phyloP scores from a whole-genome alignment of 2,113 vertebrate species.

The Cricetomys ansorgei region DNA sequence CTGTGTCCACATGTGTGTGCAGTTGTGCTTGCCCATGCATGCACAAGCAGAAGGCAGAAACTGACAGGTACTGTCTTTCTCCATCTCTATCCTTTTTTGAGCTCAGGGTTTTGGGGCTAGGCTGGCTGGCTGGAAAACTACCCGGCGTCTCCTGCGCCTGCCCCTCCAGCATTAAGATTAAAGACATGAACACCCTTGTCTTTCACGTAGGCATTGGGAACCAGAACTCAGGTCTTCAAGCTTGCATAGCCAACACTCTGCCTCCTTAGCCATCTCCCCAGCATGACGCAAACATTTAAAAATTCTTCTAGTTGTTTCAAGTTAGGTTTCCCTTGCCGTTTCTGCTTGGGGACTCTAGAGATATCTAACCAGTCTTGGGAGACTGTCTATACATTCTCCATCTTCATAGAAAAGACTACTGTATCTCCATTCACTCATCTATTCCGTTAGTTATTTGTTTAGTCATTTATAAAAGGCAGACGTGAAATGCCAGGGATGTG shows the following conservation, averaged over 20 bases:
- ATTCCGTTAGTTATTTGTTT: not conserved
- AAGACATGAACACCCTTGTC: not conserved
- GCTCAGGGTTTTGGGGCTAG: not conserved
- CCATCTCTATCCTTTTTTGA: not conserved
- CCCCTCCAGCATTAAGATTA: not conserved
- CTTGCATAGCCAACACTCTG: not conserved
- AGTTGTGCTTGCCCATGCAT: not conserved
- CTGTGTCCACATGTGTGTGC: not conserved
- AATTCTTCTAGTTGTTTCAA: not conserved
- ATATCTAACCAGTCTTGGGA: not conserved
- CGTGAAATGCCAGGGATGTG: not conserved
- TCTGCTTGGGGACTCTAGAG: not conserved
- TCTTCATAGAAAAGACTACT: not conserved
- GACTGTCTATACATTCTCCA: not conserved
- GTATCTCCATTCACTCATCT: too few species aligned
- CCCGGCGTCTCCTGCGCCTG: not conserved
- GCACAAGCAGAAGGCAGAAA: too few species aligned
- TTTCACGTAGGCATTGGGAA: not conserved
- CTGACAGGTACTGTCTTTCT: not conserved
- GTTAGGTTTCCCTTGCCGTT: not conserved
- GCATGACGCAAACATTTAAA: not conserved
- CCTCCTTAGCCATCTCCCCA: not conserved
- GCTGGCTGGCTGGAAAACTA: not conserved
- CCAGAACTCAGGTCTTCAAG: not conserved
- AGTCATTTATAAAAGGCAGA: not conserved